Evolutionary conservation across 2,797 vertebrate genomes (phyloP).

Genomic region (Peromyscus nudipes): DNA sequence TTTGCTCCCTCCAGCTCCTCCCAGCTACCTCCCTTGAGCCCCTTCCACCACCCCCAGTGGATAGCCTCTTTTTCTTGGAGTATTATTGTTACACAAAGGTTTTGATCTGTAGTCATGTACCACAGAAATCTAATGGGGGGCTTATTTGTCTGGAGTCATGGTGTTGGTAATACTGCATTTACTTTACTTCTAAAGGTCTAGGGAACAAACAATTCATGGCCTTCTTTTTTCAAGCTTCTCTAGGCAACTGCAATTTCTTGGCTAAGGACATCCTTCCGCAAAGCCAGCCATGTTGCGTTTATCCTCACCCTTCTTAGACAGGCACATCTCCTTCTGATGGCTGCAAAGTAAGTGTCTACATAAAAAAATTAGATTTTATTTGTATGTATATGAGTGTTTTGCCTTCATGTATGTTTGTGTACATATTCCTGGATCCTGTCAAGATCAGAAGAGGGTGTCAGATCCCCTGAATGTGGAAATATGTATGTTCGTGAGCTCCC

Average conservation of each 20-base stretch:
- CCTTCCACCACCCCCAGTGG: neutral
- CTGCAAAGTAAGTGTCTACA: neutral
- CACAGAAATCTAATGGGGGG: neutral
- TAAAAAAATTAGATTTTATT: neutral
- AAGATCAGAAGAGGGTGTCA: neutral
- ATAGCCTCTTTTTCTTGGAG: neutral
- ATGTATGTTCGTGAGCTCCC: neutral
- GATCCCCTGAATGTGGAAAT: neutral
- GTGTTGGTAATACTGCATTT: neutral
- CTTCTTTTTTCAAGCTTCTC: conserved; percentile 29
- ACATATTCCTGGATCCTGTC: neutral
- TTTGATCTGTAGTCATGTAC: neutral
- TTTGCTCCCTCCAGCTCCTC: neutral
- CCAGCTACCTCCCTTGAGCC: neutral
- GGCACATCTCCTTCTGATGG: neutral
- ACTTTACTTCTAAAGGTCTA: neutral
- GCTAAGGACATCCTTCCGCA: conserved; percentile 8
- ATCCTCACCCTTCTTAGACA: neutral
- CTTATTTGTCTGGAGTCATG: conserved; percentile 1
- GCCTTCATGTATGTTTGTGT: neutral
- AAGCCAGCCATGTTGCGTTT: neutral
- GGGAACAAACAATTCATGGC: neutral
- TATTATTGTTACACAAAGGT: neutral
- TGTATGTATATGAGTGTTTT: neutral
- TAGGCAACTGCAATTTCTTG: neutral